Conservation (phyloP, 2,888 invertebrate species). For the Apomyelois bistriatella region DNA sequence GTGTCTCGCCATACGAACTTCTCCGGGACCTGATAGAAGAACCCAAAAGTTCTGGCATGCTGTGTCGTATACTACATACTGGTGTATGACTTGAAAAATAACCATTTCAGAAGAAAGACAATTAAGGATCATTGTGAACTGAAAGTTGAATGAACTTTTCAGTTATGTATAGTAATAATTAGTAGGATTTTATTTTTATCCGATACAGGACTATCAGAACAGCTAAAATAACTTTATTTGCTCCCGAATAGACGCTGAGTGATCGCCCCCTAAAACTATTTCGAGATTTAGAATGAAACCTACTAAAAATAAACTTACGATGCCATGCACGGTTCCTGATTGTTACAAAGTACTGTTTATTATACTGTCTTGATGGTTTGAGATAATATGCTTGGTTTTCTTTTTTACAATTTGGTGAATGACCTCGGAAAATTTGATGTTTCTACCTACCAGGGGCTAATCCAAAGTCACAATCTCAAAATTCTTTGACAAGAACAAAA, state of each 20-base stretch:
- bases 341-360: constrained; percentile 10
- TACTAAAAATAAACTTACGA: constrained; percentile 26
- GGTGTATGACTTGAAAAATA: no score
- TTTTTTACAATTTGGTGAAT: no score
- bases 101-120: no score
- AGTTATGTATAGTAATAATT: not conserved
- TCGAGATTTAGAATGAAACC: constrained; percentile 51
- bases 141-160: not conserved
- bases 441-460: no score
- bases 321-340: constrained; percentile 8
- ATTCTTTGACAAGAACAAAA: no score
- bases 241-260: constrained; percentile 64
- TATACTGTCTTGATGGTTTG: constrained; percentile 2
- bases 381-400: not conserved
- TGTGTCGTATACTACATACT: no score
- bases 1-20: no score
- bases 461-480: no score
- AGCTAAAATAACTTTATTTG: constrained; percentile 66
- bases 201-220: constrained; percentile 42
- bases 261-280: constrained; percentile 69
- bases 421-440: no score
- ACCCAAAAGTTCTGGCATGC: no score
- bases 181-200: constrained; percentile 26
- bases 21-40: no score
- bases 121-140: no score